Conservation (phyloP, 37 sponge, comb jelly and placozoan species). For the Halisarca cf. caerulea region DNA sequence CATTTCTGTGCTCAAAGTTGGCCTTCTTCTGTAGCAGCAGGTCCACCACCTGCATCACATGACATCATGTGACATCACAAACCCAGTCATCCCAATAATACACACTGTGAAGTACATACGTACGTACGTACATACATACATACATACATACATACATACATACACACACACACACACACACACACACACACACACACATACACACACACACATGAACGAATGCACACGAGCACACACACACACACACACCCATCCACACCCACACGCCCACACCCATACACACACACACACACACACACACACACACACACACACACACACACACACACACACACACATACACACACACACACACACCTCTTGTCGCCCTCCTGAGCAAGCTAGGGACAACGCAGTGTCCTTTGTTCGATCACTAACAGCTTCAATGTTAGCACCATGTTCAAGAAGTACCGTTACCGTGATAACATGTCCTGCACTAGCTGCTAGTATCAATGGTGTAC, state of each 20-base stretch:
- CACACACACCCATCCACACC: too few species aligned
- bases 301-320: too few species aligned
- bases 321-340: too few species aligned
- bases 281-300: too few species aligned
- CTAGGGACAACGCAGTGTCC: slow-evolving; percentile 89
- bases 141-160: neutral
- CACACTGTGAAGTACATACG: neutral
- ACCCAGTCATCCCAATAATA: neutral
- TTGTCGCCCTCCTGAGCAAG: slow-evolving; percentile 87
- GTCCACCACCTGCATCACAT: slow-evolving; percentile 87
- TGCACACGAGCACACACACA: too few species aligned
- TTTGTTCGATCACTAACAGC: slow-evolving; percentile 88
- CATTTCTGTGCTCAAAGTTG: slow-evolving; percentile 89
- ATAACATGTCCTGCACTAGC: slow-evolving; percentile 79
- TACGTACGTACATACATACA: neutral
- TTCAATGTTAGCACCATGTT: slow-evolving; percentile 84
- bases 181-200: too few species aligned
- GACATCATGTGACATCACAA: neutral
- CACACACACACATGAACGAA: too few species aligned
- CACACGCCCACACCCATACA: too few species aligned
- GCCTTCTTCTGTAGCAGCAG: slow-evolving; percentile 75
- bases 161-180: too few species aligned
- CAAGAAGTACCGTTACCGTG: slow-evolving; percentile 78
- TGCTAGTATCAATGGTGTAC: slow-evolving; percentile 79
- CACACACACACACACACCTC: slow-evolving; percentile 56